These are phyloP conservation scores for Heliconius eleuchia DNA, from an alignment of 1,140 invertebrate species.

Conservation along the genomic window DNA sequence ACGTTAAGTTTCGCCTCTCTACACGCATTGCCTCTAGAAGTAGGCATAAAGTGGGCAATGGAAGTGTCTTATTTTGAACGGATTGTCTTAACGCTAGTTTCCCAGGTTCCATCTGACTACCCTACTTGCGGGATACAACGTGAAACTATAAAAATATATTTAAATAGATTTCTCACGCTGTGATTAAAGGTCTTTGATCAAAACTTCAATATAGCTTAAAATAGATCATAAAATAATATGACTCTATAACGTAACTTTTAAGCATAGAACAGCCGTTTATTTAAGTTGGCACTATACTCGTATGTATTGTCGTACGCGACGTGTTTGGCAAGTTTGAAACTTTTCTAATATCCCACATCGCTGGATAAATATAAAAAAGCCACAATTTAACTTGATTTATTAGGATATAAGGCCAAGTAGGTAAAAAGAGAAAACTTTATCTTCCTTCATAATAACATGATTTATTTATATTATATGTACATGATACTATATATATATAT, in stretches of 20 bases:
- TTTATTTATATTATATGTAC: neutral
- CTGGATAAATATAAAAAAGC: constrained; percentile 12
- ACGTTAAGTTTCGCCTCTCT: no score
- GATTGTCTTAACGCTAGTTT: no score
- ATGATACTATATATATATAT: no score
- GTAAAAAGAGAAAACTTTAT: neutral
- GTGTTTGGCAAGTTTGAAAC: neutral
- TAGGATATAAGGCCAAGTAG: neutral
- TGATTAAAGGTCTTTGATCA: no score
- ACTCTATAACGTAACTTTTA: neutral
- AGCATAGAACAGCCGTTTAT: neutral
- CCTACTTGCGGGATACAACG: no score
- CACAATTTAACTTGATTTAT: constrained; percentile 5
- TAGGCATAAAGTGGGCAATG: no score
- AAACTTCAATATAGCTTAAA: neutral
- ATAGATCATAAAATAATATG: neutral
- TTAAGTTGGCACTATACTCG: neutral
- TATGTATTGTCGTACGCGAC: neutral
- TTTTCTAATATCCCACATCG: constrained; percentile 6
- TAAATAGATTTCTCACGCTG: no score
- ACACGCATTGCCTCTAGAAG: no score
- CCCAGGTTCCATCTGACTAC: no score
- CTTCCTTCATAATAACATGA: neutral
- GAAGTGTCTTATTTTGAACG: no score
- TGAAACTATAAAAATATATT: no score